Conservation (phyloP, 2,888 invertebrate species). For the Amiota communis region DNA sequence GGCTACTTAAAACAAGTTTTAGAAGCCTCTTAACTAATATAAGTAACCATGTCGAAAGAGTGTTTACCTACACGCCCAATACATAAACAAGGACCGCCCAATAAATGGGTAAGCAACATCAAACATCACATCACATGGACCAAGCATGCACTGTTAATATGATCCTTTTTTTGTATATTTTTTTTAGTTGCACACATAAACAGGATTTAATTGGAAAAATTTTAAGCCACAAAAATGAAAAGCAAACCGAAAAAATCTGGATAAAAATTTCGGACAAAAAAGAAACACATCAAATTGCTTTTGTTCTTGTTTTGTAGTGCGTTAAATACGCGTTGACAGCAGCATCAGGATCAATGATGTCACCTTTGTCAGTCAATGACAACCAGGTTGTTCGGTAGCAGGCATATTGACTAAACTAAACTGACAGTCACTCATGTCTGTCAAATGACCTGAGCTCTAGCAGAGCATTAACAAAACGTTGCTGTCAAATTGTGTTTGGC, state of each 20-base stretch:
- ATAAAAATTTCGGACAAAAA: constrained; percentile 10
- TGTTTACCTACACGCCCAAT: no score
- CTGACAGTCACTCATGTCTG: constrained; percentile 1
- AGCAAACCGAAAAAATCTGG: not conserved
- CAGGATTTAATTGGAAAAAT: constrained; percentile 22
- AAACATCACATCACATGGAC: no score
- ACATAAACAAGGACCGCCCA: no score
- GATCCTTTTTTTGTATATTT: not conserved
- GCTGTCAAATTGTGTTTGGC: constrained; percentile 17
- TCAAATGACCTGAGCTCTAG: not conserved
- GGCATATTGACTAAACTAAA: not conserved
- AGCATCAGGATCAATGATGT: constrained; percentile 9
- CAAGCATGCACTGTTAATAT: no score
- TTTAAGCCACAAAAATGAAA: not conserved
- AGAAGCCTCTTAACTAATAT: no score
- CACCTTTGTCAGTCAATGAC: constrained; percentile 10
- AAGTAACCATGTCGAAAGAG: no score
- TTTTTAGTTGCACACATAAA: constrained; percentile 16
- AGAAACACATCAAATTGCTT: not conserved
- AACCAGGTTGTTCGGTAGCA: not conserved
- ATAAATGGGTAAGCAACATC: no score
- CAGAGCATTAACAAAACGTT: constrained; percentile 19
- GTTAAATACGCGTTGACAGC: constrained; percentile 24
- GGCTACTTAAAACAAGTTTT: no score
- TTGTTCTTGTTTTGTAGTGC: constrained; percentile 20